Evolutionary conservation across 2,113 vertebrate genomes (phyloP).

Genomic region (Atherinomorus stipes): DNA sequence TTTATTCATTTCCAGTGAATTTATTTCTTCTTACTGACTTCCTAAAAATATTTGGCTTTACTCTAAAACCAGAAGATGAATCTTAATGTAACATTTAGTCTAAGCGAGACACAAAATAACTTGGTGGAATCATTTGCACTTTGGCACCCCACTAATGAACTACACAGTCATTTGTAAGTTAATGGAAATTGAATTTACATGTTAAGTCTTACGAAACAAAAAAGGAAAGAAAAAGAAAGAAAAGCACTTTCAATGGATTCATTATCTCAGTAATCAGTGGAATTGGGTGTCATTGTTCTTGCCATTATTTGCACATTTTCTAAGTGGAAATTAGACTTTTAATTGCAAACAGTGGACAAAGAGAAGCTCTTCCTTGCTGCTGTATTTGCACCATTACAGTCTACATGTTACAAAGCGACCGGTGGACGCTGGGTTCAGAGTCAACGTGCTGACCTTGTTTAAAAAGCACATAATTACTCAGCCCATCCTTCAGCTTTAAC

Average conservation of each 20-base stretch:
- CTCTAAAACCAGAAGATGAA: constrained; percentile 13
- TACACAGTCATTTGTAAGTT: constrained; percentile 72
- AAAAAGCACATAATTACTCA: constrained; percentile 77
- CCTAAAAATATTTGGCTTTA: not conserved
- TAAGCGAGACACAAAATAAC: constrained; percentile 33
- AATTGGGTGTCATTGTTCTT: constrained; percentile 68
- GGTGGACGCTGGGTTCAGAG: constrained; percentile 56
- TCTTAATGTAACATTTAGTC: constrained; percentile 41
- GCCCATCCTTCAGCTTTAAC: constrained; percentile 45
- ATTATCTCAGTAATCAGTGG: constrained; percentile 63
- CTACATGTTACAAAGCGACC: constrained; percentile 55
- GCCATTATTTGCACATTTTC: constrained; percentile 60
- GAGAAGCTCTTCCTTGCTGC: constrained; percentile 14
- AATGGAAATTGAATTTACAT: constrained; percentile 69
- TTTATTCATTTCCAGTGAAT: constrained; percentile 24
- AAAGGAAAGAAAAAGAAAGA: too few species aligned
- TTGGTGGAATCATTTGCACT: constrained; percentile 41
- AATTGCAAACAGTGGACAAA: constrained; percentile 75
- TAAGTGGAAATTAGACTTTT: constrained; percentile 71
- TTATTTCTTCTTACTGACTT: not conserved
- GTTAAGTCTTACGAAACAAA: constrained; percentile 39
- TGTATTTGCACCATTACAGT: not conserved
- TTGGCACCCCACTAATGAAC: constrained; percentile 56
- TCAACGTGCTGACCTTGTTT: constrained; percentile 54
- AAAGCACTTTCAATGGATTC: constrained; percentile 26